These are phyloP conservation scores for Myiotriccus ornatus DNA, from an alignment of 2,797 vertebrate genomes.

Conservation along the genomic window DNA sequence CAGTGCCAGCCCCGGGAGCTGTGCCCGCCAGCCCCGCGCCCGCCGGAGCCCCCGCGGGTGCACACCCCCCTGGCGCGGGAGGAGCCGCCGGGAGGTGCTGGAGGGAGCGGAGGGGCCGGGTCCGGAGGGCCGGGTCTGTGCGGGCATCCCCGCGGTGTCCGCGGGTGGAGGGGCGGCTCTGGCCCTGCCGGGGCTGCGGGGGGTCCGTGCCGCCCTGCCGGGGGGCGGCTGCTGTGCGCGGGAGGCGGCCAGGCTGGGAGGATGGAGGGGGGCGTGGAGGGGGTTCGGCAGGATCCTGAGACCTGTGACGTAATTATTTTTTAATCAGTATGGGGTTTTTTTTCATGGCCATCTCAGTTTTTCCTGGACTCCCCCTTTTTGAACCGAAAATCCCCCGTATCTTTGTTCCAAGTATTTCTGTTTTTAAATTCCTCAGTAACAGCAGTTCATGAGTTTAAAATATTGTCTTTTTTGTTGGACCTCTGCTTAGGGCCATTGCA, in stretches of 20 bases:
- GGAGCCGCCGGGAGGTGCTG: not conserved
- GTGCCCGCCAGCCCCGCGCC: not conserved
- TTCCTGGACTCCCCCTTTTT: not conserved
- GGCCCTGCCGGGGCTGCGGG: no score
- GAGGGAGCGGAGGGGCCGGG: not conserved
- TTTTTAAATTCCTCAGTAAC: not conserved
- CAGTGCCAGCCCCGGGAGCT: not conserved
- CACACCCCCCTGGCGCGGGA: no score
- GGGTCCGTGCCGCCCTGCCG: not conserved
- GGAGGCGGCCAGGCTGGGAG: not conserved
- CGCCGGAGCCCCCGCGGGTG: not conserved
- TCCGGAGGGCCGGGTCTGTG: fast-evolving
- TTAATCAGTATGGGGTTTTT: slow-evolving; percentile 22
- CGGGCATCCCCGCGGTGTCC: not conserved
- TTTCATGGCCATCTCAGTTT: not conserved
- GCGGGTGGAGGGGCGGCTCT: not conserved
- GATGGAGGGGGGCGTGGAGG: not conserved
- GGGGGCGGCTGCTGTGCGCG: not conserved
- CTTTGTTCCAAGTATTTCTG: not conserved
- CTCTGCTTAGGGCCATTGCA: not conserved
- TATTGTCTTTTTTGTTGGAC: not conserved
- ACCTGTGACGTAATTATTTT: slow-evolving; percentile 45
- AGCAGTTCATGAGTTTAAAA: not conserved
- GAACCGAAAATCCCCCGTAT: not conserved
- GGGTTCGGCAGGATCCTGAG: not conserved